These are phyloP conservation scores for Dryoscopus gambensis DNA, from an alignment of 2,113 vertebrate species.

Conservation along the genomic window DNA sequence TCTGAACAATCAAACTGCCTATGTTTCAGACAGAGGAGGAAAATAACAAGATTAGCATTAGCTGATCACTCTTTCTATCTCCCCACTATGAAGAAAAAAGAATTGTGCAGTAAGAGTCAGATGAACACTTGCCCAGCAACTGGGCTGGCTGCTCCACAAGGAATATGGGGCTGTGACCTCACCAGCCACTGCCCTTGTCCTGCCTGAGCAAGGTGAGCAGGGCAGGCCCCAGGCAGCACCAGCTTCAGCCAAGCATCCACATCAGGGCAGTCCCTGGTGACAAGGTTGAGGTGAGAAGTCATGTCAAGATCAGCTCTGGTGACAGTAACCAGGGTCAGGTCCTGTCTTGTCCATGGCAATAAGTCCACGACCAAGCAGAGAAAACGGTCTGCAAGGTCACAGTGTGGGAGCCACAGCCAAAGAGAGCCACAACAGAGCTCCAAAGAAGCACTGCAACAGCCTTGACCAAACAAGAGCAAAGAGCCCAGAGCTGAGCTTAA, in stretches of 20 bases:
- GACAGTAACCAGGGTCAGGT: not conserved
- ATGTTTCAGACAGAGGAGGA: not conserved
- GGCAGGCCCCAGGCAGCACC: not conserved
- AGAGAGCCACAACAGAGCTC: rapidly evolving
- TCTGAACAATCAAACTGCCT: not conserved
- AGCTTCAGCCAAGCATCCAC: not conserved
- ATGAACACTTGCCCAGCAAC: not conserved
- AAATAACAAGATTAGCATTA: not conserved
- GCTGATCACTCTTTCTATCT: not conserved
- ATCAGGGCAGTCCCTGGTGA: not conserved
- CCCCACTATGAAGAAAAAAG: not conserved
- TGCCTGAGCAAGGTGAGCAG: not conserved
- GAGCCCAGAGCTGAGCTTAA: not conserved
- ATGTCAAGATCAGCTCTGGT: not conserved
- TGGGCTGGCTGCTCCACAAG: not conserved
- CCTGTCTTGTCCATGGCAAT: rapidly evolving
- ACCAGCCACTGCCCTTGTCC: not conserved
- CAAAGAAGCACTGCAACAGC: not conserved
- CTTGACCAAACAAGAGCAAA: rapidly evolving
- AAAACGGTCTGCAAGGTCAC: not conserved
- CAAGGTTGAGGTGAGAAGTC: not conserved
- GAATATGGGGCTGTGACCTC: not conserved
- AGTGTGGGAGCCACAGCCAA: not conserved
- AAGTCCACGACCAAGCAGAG: not conserved
- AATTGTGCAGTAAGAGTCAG: not conserved